Evolutionary conservation across 2,113 vertebrate genomes (phyloP), one percentile per base, ranked within the genome.

Genomic region (Setophaga petechia): DNA sequence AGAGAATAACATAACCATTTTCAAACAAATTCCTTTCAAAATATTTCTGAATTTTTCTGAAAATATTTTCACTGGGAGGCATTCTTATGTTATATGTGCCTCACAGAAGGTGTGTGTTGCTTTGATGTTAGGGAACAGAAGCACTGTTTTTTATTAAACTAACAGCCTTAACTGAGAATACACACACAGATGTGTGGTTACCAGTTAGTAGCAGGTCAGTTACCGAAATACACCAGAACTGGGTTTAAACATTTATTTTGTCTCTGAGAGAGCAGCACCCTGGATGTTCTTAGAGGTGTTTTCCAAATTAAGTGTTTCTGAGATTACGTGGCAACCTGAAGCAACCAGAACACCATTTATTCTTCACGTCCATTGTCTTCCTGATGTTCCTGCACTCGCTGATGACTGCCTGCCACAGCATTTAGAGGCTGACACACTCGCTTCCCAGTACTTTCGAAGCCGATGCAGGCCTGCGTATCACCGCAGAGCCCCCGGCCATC

Each of bases 401-500:
- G 22, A 44, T 27, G 44, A 30, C 11, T 24, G 30, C 28, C 12
- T 47, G 23, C 21, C 37, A 22, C n/a, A 57, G 41, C 22, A 27
- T 3, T 19, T 6, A 14, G 13, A 17, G 69, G 39, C 33, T 27
- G 33, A 24, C 12, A 10, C 11, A 2, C 9, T 51, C 15, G 20
- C 12, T 22, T 15, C 5, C 16, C 21, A 14, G 16, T 6, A 19
- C 16, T 9, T 65, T 3, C 4, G 28, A 54, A 69, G 22, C 16
- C 31, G 7, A 57, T 5, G 9, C 10, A n/a, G 21, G 12, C 6
- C 30, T 11, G 18, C 0, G 52, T 5, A 8, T 2, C 52, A 19
- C 4, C 11, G 11, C 31, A 8, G 20, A 9, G 7, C 1, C 19
- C 30, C 12, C 0, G 5, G 1, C 19, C 8, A 0, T 2, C 8